Evolutionary conservation across 37 sponge, comb jelly and placozoan genomes (phyloP), one percentile per base, ranked within the genome.

Genomic region (Ephydatia muelleri): DNA sequence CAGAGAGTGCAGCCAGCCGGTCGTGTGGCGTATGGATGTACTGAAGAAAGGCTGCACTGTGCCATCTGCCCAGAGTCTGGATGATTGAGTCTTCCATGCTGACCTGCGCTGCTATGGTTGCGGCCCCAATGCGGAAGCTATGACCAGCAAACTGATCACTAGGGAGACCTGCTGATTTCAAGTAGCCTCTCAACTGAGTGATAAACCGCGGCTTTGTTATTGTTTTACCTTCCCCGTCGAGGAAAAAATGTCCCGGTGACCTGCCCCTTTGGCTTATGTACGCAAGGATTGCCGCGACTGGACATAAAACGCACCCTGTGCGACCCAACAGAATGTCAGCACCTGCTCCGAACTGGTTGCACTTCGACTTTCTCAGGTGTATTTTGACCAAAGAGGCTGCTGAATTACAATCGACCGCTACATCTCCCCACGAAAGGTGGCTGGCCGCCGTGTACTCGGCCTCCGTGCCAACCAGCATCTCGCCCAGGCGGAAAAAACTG

Each of bases 401-500:
- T 19, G 21, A 23, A 21, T 21, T 22, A 38, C 27, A 29, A 37
- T 38, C 49, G 47, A 77, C 43, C 29, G 48, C 49, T 26, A 77
- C 47, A n/a, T 77, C 78, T 4, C 71, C 71, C 35, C 28, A 38
- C 33, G 72, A 27, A 29, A 85, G 38, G 38, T 77, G 85, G 27
- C 27, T 30, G 29, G 29, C 29, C 29, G 70, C 29, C 27, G 27
- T 69, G 70, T 69, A 69, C 70, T 69, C 29, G 30, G 27, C 70
- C 43, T 43, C 43, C 43, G 43, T 43, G 43, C 43, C 43, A 43
- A 43, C 43, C 43, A 84, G 29, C 65, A 77, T 5, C 84, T 84
- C 77, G 25, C 77, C 84, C 33, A 81, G 31, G 48, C 82, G 82
- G 82, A 81, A 81, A 39, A 81, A 81, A 11, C 82, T 40, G 28